These are phyloP conservation scores for Ryuthela nishihirai DNA, from an alignment of 2,888 invertebrate species.

Conservation along the genomic window DNA sequence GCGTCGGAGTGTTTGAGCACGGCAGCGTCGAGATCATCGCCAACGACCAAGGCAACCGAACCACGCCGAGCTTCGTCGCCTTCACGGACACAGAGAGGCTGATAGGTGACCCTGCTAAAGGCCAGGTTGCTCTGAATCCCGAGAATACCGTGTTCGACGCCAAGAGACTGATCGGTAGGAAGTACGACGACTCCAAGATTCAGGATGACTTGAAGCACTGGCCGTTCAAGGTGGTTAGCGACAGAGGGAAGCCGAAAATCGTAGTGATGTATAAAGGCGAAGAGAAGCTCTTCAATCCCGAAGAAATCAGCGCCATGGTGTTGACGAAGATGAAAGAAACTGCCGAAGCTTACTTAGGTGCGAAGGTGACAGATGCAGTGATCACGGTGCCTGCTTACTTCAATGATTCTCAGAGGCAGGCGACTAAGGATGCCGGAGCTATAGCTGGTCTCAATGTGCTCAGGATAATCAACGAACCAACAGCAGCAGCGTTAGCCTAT, in stretches of 20 bases:
- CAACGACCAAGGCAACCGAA: conserved; percentile 76
- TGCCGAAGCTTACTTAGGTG: conserved; percentile 68
- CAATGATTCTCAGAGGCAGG: conserved; percentile 63
- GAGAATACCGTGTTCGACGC: conserved; percentile 73
- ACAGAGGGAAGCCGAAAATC: conserved; percentile 53
- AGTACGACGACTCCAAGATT: conserved; percentile 70
- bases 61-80: conserved; percentile 77
- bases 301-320: conserved; percentile 70
- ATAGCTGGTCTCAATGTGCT: conserved; percentile 80
- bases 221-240: conserved; percentile 71
- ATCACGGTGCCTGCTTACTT: conserved; percentile 78
- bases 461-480: conserved; percentile 61
- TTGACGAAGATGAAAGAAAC: conserved; percentile 63
- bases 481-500: conserved; percentile 48
- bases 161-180: conserved; percentile 76
- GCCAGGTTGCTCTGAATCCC: conserved; percentile 71
- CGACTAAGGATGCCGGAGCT: conserved; percentile 86
- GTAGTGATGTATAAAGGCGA: conserved; percentile 44
- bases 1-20: conserved; percentile 75
- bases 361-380: conserved; percentile 64
- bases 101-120: conserved; percentile 84
- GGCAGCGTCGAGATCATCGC: conserved; percentile 79
- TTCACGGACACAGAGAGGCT: conserved; percentile 79
- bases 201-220: conserved; percentile 76
- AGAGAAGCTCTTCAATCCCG: conserved; percentile 62